Evolutionary conservation across 2,888 invertebrate species (phyloP), one percentile per base, ranked within the genome.

Genomic region (Hypena proboscidalis): DNA sequence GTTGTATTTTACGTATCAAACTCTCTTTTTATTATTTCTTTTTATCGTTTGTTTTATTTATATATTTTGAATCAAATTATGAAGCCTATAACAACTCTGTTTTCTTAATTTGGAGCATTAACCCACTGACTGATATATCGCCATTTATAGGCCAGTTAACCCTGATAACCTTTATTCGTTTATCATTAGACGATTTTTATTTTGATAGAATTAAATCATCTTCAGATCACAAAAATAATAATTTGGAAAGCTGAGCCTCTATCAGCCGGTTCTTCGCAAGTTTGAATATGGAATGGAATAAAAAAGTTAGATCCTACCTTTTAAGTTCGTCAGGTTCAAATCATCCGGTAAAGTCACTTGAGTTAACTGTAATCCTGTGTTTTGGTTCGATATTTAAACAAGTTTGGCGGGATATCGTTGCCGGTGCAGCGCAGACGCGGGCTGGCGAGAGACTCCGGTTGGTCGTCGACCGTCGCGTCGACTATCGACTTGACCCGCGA

Each of bases 361-460:
- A 50, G 49, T 8, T 8, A 33, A 23, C 22, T 22, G 17, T 13
- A 10, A 13, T 27, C 25, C 43, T 19, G 29, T 48, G 47, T 34
- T 40, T 34, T 33, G 33, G 21, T 39, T 45, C 23, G 20, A 31
- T 40, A 48, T 55, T 52, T 21, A 34, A 49, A 40, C 36, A 23
- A 11, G 29, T 40, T 41, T 42, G 35, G 39, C 49, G 50, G 38
- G 42, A 48, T n/a, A n/a, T 50, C 14, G 23, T 27, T 53, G 37
- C 13, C 41, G 39, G 42, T 51, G 54, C 39, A 36, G 39, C 53
- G 47, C 48, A 38, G 31, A 33, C 60, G 57, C 55, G 23, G 36
- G 60, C 37, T 58, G 54, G 45, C 51, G 56, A 70, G 46, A 67
- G 71, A 67, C 48, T 55, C 38, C 30, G 22, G 17, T 20, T 30